These are phyloP conservation scores for Mastomys natalensis DNA, from an alignment of 2,113 vertebrate species.

Conservation along the genomic window DNA sequence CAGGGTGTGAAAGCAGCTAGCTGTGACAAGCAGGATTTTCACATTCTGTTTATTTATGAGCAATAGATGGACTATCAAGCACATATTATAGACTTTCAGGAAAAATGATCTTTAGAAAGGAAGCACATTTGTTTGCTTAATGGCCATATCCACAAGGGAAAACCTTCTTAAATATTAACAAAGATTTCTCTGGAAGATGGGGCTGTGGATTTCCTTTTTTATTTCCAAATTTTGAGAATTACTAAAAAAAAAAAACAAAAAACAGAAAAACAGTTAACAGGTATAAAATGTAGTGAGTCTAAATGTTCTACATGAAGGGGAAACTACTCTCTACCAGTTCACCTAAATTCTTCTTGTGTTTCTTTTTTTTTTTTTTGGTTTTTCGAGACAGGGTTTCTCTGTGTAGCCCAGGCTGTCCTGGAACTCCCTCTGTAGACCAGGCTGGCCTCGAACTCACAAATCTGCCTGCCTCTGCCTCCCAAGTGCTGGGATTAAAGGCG, in stretches of 20 bases:
- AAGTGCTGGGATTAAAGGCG: no score
- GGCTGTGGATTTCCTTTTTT: constrained; percentile 30
- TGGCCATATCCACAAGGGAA: not conserved
- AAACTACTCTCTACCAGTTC: not conserved
- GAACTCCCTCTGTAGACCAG: no score
- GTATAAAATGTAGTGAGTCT: not conserved
- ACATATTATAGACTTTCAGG: not conserved
- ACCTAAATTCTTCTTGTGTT: not conserved
- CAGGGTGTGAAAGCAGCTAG: not conserved
- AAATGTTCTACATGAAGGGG: constrained; percentile 23
- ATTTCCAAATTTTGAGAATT: constrained; percentile 20
- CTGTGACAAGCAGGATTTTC: constrained; percentile 4
- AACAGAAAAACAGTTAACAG: not conserved
- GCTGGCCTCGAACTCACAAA: no score
- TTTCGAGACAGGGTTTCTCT: no score
- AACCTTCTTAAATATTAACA: not conserved
- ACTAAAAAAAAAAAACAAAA: not conserved
- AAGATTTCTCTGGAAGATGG: not conserved
- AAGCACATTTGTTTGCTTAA: not conserved
- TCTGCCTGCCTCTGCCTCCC: no score
- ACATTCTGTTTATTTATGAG: constrained; percentile 12
- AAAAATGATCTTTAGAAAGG: constrained; percentile 39
- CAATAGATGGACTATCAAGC: constrained; percentile 23
- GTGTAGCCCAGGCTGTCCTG: no score
- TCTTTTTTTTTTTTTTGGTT: not conserved